phyloP scores from a whole-genome alignment of 2,113 vertebrate species.

The Sus scrofa region DNA sequence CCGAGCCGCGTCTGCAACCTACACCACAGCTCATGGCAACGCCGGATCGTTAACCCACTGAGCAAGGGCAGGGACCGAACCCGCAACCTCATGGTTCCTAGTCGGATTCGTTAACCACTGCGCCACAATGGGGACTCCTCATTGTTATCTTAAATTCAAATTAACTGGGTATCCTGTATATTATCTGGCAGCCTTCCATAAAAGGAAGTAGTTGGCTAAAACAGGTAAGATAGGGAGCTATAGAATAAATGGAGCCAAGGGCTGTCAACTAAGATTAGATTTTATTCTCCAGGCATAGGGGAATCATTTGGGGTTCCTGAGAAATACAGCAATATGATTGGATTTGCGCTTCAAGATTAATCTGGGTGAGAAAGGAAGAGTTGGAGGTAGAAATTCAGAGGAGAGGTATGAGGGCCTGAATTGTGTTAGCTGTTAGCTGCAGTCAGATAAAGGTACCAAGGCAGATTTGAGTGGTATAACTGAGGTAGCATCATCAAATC shows the following conservation, averaged over 20 bases:
- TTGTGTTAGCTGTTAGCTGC: not conserved
- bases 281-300: slow-evolving; percentile 2
- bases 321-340: slow-evolving; percentile 50
- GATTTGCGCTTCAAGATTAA: slow-evolving; percentile 63
- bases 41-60: no score
- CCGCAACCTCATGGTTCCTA: no score
- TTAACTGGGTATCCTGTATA: not conserved
- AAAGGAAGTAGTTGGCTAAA: not conserved
- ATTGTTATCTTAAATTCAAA: slow-evolving; percentile 33
- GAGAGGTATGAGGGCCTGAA: not conserved
- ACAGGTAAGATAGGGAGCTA: fast-evolving
- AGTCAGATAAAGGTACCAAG: not conserved
- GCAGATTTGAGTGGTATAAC: not conserved
- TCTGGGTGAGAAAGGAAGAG: slow-evolving; percentile 56
- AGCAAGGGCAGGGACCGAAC: no score
- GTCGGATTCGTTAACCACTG: no score
- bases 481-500: not conserved
- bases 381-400: slow-evolving; percentile 12
- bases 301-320: slow-evolving; percentile 32
- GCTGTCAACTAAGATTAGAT: slow-evolving; percentile 4
- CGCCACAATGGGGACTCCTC: no score
- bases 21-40: no score
- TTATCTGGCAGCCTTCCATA: not conserved
- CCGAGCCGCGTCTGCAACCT: no score
- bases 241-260: not conserved